A percentile compares a stretch with the other conserved stretches of the same genome.
These are phyloP conservation scores for Camptogramma bilineatum DNA, from an alignment of 2,888 invertebrate species.

Conservation along the genomic window DNA sequence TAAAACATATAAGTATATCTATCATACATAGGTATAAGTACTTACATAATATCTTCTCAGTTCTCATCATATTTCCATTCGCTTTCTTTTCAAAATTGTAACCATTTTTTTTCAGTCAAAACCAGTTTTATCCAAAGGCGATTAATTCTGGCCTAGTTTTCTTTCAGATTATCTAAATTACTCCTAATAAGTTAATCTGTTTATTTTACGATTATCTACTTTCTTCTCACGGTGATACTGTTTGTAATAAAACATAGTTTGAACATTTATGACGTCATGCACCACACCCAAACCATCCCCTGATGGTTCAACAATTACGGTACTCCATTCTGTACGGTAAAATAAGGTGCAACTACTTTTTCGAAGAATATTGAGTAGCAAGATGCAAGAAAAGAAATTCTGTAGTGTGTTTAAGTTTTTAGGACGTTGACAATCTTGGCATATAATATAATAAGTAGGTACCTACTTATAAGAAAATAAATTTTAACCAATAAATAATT, in stretches of 20 bases:
- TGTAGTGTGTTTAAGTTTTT: too few species aligned
- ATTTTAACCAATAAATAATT: too few species aligned
- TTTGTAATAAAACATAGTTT: constrained; percentile 9
- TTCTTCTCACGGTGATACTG: constrained; percentile 16
- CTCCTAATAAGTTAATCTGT: not conserved
- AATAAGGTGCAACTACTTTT: constrained; percentile 3
- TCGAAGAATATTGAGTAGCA: not conserved
- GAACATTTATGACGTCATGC: constrained; percentile 23
- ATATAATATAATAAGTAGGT: too few species aligned
- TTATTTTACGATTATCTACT: not conserved
- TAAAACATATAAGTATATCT: too few species aligned
- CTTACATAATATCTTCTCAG: too few species aligned
- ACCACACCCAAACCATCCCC: constrained; percentile 20
- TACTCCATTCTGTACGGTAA: not conserved
- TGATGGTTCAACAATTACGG: not conserved
- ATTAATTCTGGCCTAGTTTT: not conserved
- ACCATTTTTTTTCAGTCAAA: not conserved
- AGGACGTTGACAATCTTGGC: too few species aligned
- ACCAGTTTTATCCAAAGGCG: not conserved
- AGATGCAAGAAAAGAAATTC: too few species aligned
- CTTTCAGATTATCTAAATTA: not conserved
- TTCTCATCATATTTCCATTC: too few species aligned
- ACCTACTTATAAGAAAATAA: too few species aligned
- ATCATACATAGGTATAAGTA: too few species aligned
- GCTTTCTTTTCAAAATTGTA: too few species aligned